These are phyloP conservation scores for Hucho hucho DNA, from an alignment of 2,113 vertebrate species.

Conservation along the genomic window DNA sequence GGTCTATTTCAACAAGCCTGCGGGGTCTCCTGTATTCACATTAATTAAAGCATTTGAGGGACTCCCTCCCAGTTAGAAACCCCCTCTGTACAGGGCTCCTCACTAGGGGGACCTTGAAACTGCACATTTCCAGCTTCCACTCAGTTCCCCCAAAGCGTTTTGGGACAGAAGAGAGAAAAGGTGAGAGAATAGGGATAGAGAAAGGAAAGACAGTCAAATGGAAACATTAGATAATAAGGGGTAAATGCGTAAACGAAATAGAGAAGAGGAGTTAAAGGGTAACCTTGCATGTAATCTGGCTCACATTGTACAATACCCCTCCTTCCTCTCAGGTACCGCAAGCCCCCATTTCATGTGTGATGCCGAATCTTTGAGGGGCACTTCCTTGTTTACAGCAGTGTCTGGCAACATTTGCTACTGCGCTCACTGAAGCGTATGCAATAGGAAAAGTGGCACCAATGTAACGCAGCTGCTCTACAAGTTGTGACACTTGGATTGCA, in stretches of 20 bases:
- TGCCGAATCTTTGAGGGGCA: not conserved
- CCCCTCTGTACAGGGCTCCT: constrained; percentile 48
- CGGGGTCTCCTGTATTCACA: constrained; percentile 68
- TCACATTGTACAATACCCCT: too few species aligned
- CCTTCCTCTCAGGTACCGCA: too few species aligned
- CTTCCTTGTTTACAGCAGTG: too few species aligned
- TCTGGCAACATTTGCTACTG: too few species aligned
- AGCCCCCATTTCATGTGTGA: too few species aligned
- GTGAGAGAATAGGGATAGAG: constrained; percentile 11
- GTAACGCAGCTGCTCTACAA: constrained; percentile 55
- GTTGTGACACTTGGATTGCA: constrained; percentile 43
- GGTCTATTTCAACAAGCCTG: constrained; percentile 72
- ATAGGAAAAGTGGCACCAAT: not conserved
- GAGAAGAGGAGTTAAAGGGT: not conserved
- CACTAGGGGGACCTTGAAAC: constrained; percentile 39
- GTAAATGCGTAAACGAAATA: constrained; percentile 9
- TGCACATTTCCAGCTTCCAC: constrained; percentile 11
- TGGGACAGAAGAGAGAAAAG: constrained; percentile 1
- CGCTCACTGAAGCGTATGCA: too few species aligned
- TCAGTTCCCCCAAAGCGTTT: not conserved
- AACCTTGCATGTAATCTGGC: not conserved
- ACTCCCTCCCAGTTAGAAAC: constrained; percentile 40
- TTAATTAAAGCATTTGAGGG: constrained; percentile 71
- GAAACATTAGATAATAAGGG: not conserved
- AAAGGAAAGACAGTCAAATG: not conserved